Conservation (phyloP, 2,888 invertebrate genomes). For the Epistrophella euchroma region DNA sequence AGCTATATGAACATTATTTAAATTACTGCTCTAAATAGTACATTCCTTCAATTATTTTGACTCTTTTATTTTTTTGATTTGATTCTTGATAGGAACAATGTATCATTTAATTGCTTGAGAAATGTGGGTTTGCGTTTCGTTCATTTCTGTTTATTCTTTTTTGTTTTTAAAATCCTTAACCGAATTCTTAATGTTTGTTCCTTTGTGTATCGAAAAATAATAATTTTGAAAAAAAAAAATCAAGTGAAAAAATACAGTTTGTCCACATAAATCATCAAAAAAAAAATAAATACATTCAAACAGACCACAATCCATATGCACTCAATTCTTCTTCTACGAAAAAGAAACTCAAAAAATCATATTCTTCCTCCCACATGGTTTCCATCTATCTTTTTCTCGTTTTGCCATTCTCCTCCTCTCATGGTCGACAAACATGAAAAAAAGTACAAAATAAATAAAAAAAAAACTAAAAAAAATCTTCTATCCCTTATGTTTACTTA, state of each 20-base stretch:
- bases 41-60: too few species aligned
- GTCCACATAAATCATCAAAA: background rate
- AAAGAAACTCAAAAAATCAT: slow-evolving; percentile 36
- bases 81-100: too few species aligned
- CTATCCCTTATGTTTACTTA: slow-evolving; percentile 52
- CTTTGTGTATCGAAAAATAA: slow-evolving; percentile 1
- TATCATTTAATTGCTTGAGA: too few species aligned
- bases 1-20: too few species aligned
- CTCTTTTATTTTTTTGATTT: too few species aligned
- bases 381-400: background rate
- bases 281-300: background rate
- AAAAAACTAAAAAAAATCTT: background rate
- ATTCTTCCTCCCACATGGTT: slow-evolving; percentile 29
- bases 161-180: background rate
- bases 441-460: background rate
- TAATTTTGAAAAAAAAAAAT: background rate
- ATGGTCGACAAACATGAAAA: slow-evolving; percentile 30
- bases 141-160: too few species aligned
- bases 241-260: slow-evolving; percentile 41
- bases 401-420: background rate
- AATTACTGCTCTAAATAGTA: too few species aligned
- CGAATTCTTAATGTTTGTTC: background rate
- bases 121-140: too few species aligned
- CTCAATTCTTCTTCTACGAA: background rate
- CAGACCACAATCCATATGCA: background rate